Evolutionary conservation across 2,888 invertebrate species (phyloP).

Genomic region (Drosophila silvestris): DNA sequence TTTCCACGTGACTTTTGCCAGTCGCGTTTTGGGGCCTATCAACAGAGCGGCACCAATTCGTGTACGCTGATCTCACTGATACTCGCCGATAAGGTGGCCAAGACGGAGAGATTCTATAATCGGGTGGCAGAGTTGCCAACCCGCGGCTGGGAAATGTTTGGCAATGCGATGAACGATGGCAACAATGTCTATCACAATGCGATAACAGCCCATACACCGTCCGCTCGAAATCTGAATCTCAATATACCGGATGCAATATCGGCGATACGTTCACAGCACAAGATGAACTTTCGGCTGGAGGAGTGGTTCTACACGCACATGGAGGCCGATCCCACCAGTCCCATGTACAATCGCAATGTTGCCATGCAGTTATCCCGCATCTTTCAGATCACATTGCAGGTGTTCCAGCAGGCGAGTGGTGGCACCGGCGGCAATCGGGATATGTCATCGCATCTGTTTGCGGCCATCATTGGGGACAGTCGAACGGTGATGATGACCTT

Average conservation of each 20-base stretch:
- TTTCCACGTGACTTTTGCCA: conserved; percentile 87
- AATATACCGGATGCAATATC: conserved; percentile 87
- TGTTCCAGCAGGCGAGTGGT: conserved; percentile 62
- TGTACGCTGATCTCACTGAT: conserved; percentile 88
- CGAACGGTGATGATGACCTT: conserved; percentile 81
- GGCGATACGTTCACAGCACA: conserved; percentile 83
- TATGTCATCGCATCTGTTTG: conserved; percentile 67
- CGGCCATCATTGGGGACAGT: conserved; percentile 81
- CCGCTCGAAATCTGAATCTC: conserved; percentile 85
- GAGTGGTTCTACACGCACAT: conserved; percentile 83
- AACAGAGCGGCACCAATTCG: conserved; percentile 87
- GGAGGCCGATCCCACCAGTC: conserved; percentile 73
- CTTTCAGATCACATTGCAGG: conserved; percentile 75
- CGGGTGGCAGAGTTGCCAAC: conserved; percentile 68
- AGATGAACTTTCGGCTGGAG: conserved; percentile 73
- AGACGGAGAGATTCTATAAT: conserved; percentile 65
- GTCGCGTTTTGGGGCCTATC: conserved; percentile 86
- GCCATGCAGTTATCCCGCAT: conserved; percentile 74
- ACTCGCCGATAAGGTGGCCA: conserved; percentile 86
- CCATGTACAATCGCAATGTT: conserved; percentile 71
- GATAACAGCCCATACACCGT: conserved; percentile 81
- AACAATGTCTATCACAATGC: conserved; percentile 86
- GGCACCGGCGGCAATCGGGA: conserved; percentile 23
- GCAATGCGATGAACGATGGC: conserved; percentile 87
- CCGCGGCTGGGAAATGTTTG: conserved; percentile 86